phyloP scores from a whole-genome alignment of 2,113 vertebrate genomes.

The Nesoenas mayeri region DNA sequence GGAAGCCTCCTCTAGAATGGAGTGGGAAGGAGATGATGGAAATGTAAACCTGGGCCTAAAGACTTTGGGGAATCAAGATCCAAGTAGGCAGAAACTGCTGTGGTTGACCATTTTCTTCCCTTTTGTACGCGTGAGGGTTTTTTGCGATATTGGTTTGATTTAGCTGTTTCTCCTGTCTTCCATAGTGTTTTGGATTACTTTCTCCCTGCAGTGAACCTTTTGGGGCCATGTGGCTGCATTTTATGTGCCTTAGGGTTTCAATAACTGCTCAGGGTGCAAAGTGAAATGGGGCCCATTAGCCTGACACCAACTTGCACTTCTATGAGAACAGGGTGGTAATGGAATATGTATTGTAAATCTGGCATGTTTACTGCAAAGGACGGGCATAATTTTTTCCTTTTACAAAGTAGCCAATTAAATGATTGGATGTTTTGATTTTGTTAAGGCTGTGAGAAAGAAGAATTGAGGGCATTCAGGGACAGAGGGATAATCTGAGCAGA shows the following conservation, averaged over 20 bases:
- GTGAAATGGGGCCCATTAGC: neutral
- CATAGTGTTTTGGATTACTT: neutral
- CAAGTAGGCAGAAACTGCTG: neutral
- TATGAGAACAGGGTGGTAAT: accelerated
- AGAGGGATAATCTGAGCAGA: neutral
- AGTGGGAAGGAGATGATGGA: neutral
- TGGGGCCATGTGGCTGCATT: neutral
- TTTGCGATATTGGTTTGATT: neutral
- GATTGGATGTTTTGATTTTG: neutral
- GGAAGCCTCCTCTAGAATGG: neutral
- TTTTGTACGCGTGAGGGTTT: neutral
- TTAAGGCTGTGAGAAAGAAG: neutral
- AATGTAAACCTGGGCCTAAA: neutral
- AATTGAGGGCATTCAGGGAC: neutral
- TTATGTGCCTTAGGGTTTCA: neutral
- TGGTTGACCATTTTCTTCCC: neutral
- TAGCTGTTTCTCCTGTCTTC: neutral
- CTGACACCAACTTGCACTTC: neutral
- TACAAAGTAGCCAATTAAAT: neutral
- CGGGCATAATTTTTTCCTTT: neutral
- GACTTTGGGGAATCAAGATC: neutral
- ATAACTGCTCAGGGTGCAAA: neutral
- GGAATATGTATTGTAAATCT: neutral
- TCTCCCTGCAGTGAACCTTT: neutral
- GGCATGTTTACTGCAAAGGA: accelerated